Evolutionary conservation across 2,113 vertebrate genomes (phyloP).

Genomic region (Ploceus nigricollis): DNA sequence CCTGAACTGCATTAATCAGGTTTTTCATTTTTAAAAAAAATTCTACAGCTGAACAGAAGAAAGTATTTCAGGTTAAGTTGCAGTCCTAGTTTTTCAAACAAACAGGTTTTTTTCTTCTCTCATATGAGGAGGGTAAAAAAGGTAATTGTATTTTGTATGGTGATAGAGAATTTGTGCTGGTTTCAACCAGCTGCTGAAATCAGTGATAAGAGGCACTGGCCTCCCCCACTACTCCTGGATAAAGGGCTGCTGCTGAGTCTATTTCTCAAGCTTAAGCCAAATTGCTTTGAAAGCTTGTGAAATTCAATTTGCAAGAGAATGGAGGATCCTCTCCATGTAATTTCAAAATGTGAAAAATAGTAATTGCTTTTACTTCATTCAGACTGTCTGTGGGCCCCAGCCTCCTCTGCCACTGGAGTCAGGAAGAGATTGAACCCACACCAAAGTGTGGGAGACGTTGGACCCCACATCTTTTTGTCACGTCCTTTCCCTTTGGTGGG

Average conservation of each 20-base stretch:
- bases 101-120: neutral
- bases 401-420: neutral
- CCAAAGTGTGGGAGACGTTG: neutral
- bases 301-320: constrained; percentile 63
- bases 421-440: neutral
- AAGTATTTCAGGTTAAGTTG: neutral
- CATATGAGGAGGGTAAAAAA: neutral
- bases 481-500: accelerated
- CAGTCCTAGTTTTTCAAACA: constrained; percentile 11
- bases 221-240: neutral
- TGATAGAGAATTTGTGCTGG: constrained; percentile 1
- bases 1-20: neutral
- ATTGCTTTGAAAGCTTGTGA: constrained; percentile 53
- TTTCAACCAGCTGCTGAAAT: constrained; percentile 29
- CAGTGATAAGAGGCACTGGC: neutral
- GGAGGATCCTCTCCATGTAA: constrained; percentile 21
- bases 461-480: neutral
- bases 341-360: constrained; percentile 51
- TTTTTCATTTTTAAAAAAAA: neutral
- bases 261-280: constrained; percentile 39
- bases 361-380: constrained; percentile 39
- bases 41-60: neutral
- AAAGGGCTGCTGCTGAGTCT: constrained; percentile 29
- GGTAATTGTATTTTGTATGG: constrained; percentile 17
- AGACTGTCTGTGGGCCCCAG: neutral